phyloP scores from a whole-genome alignment of 2,888 invertebrate genomes.

The Heliconius sara region DNA sequence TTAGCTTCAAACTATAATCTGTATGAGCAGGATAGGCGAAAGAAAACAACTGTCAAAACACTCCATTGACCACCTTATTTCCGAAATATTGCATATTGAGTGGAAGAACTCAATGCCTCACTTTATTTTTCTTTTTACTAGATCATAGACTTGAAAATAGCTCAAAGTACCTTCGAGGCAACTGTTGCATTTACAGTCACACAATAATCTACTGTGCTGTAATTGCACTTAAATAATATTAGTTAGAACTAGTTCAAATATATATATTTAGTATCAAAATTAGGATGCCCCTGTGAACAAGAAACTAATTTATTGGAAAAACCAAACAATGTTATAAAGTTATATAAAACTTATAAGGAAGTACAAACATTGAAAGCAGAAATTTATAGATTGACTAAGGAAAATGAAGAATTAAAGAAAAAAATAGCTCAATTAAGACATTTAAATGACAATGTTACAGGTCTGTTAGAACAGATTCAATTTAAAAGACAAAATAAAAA shows the following conservation, averaged over 20 bases:
- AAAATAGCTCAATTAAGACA: constrained; percentile 65
- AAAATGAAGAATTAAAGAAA: constrained; percentile 65
- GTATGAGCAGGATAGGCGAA: neutral
- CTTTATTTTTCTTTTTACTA: neutral
- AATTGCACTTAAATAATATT: neutral
- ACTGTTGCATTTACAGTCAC: neutral
- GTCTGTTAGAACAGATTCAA: constrained; percentile 41
- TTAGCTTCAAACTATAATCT: neutral
- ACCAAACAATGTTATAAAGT: constrained; percentile 8
- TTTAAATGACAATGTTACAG: constrained; percentile 46
- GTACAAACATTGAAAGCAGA: constrained; percentile 58
- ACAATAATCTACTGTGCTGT: neutral
- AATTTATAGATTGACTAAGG: constrained; percentile 57
- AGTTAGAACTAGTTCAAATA: neutral
- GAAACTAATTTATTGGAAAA: constrained; percentile 37
- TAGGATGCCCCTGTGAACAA: constrained; percentile 49
- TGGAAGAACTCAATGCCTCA: neutral
- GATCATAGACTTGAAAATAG: neutral
- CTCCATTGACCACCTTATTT: neutral
- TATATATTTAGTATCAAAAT: constrained; percentile 35
- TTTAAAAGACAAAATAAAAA: neutral
- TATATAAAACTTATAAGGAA: constrained; percentile 51
- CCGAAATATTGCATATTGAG: neutral
- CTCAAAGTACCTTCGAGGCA: neutral
- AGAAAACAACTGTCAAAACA: neutral